Percentiles rank a stretch among this genome's conserved stretches.
Evolutionary conservation across 2,113 vertebrate genomes (phyloP).

Genomic region (Coregonus clupeaformis): DNA sequence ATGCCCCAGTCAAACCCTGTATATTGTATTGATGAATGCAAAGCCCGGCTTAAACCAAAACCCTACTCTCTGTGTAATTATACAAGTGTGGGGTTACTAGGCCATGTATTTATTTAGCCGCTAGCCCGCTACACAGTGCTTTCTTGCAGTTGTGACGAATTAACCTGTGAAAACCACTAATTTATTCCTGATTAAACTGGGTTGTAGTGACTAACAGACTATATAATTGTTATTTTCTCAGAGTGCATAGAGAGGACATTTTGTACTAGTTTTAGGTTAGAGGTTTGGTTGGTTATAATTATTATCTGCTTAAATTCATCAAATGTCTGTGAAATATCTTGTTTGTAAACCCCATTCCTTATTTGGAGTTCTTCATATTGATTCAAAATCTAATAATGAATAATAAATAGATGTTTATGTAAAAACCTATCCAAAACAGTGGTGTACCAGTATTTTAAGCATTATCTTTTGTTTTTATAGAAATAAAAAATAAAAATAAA

Average conservation of each 20-base stretch:
- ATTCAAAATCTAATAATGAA: conserved; percentile 19
- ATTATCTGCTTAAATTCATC: conserved; percentile 39
- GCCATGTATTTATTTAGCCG: conserved; percentile 14
- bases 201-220: conserved; percentile 13
- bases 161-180: conserved; percentile 26
- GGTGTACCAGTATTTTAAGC: neutral
- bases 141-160: conserved; percentile 33
- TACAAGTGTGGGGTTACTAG: conserved; percentile 53
- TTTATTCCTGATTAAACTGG: conserved; percentile 44
- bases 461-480: neutral
- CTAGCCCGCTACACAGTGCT: conserved; percentile 28
- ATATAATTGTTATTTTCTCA: conserved; percentile 18
- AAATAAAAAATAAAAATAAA: neutral
- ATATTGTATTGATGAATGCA: conserved; percentile 54
- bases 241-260: conserved; percentile 23
- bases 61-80: conserved; percentile 44
- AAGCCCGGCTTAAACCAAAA: conserved; percentile 54
- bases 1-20: conserved; percentile 22
- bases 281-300: neutral
- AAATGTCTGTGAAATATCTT: conserved; percentile 46
- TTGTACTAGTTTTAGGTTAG: conserved; percentile 35
- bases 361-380: conserved; percentile 42
- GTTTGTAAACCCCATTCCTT: conserved; percentile 44
- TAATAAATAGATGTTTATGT: conserved; percentile 12
- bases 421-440: conserved; percentile 40